Base-by-base conservation (phyloP, 2,113 vertebrate genomes). In the Ciconia boyciana region DNA sequence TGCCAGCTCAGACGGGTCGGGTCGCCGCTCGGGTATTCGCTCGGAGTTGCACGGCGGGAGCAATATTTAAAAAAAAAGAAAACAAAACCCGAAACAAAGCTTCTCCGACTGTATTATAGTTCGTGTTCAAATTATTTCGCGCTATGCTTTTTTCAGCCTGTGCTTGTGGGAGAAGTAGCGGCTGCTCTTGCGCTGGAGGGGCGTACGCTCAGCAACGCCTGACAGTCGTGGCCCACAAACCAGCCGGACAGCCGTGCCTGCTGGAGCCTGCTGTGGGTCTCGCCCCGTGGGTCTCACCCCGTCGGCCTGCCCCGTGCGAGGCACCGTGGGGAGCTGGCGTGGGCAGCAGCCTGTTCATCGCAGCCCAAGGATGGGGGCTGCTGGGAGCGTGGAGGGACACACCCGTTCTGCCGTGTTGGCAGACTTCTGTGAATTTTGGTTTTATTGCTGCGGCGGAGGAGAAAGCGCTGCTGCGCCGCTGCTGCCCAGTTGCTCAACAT, bases 101-200 rank as follows among this genome's bases (percentile, higher is more conserved):
- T 28, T 28, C 5, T 44, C 18, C 3, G 32, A 13, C 3, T 4
- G 5, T 2, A 1, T 34, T 31, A 0, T 0, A 3, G 11, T 24
- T 65, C 16, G 9, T 6, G 32, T 16, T 15, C n/a, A 2, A 13
- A 8, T 34, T 71, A 25, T 14, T 61, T 16, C 6, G 22, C 2
- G 14, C 25, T 9, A 2, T 7, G 62, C 21, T 15, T 61, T 43
- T 29, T n/a, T 2, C 55, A 2, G 39, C 25, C 36, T 8, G 24
- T 4, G 70, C 13, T 12, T 1, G 57, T 12, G 57, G 2, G 58
- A 16, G 72, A 11, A 36, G 77, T 44, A 7, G 31, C 0, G 70
- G 43, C 54, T 1, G 54, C 34, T 3, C 28, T 17, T 16, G 44
- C 46, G 2, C n/a, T 5, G 36, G 17, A 21, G 79, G n/a, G 54